Base-by-base conservation (phyloP, 2,797 vertebrate genomes). In the Lithobates pipiens region DNA sequence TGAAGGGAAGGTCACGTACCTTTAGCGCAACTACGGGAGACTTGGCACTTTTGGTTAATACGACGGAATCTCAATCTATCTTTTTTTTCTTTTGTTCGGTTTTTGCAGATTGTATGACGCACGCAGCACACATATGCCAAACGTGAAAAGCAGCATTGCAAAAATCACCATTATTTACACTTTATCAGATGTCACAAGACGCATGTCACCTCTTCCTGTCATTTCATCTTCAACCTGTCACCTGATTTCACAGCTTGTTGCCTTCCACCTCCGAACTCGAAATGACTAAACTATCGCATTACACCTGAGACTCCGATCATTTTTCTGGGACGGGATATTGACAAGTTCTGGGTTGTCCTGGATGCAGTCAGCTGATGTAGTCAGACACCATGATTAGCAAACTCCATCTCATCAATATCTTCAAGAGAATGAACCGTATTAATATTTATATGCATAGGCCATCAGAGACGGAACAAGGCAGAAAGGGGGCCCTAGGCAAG, bases 171-270 rank as follows among this genome's bases (percentile, higher is more conserved):
- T 63, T 67, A 67, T 63, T 77, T 67, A n/a, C 65, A 44, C 76
- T 42, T 18, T 29, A 77, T 77, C 36, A 27, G 36, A 61, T 77
- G 76, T 77, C 34, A 77, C 76, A 61, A 42, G 42, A 77, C 36
- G 36, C 29, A 32, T 77, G 76, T 77, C 36, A 63, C 61, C 61
- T 63, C 39, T 77, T 77, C 25, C 76, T 67, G 63, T 77, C 61
- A 32, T 77, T 77, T 77, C 61, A 77, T 77, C 76, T 67, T 42
- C n/a, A 25, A 65, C 61, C 65, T 77, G 76, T 77, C 76, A 77
- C n/a, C 76, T 42, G 76, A 77, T 77, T 77, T 77, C 76, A 77
- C 76, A 67, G 61, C 76, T 65, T 77, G 76, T 77, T 67, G n/a
- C 61, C 42, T 77, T 77, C 63, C 36, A 77, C 23, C 34, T 67